Evolutionary conservation across 2,888 invertebrate species (phyloP), one percentile per base, ranked within the genome.

Genomic region (Petrophora chlorosata): DNA sequence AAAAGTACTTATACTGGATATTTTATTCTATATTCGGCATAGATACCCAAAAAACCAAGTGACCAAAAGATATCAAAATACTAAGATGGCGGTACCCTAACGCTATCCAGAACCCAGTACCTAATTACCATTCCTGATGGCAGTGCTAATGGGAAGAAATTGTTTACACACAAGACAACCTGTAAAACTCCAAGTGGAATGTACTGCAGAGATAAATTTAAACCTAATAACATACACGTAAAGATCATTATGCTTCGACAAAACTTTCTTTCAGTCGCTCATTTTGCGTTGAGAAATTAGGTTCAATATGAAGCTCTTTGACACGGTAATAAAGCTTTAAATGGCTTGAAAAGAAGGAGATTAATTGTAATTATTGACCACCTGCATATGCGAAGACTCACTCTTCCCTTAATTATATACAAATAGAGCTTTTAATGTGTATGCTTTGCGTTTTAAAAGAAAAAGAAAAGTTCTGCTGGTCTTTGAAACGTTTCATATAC

Each of bases 91-190:
- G 26, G 44, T 26, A 50, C 50, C 50, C 50, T 50, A 45, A 35
- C 35, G 17, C 19, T 10, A 44, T 32, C 12, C 46, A 53, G 50
- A n/a, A n/a, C n/a, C 70, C 42, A 62, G 69, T n/a, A n/a, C 65
- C 28, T 55, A 52, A 56, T 50, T 56, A 59, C 43, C 49, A 35
- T 45, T 25, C 50, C 59, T 67, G 64, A 73, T 72, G 65, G 61
- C 39, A 34, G 49, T 61, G 72, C 73, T 82, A 82, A 82, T 76
- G 72, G 74, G 62, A 59, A 69, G 67, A 72, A 79, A 79, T 75
- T 71, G 67, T 77, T 60, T 59, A 76, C 69, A 73, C 76, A 78
- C 65, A 62, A 45, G 15, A 34, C 36, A 26, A 13, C n/a, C 23
- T 23, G n/a, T 23, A 8, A 3, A 8, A 23, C 8, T n/a, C n/a